These are phyloP conservation scores for Radopholus similis DNA, from an alignment of 1,140 invertebrate genomes.

Conservation along the genomic window DNA sequence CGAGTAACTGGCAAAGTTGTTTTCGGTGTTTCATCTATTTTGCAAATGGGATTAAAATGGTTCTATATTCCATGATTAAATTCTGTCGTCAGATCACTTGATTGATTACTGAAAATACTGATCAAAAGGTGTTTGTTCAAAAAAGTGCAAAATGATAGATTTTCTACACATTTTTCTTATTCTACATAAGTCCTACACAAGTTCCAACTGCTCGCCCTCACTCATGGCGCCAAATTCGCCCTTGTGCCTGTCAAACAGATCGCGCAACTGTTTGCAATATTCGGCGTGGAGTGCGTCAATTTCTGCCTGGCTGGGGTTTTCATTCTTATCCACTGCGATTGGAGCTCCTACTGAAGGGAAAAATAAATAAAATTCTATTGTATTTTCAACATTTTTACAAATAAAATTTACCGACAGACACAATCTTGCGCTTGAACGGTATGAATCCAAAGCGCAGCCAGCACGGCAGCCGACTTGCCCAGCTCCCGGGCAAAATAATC, in stretches of 20 bases:
- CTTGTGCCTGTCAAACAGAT: constrained; percentile 17
- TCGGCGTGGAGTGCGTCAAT: neutral
- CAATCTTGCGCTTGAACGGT: constrained; percentile 9
- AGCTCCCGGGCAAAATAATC: neutral
- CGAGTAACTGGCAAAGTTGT: too few relatives aligned
- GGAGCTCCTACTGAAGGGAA: constrained; percentile 6
- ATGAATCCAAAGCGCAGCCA: constrained; percentile 2
- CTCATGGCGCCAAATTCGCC: constrained; percentile 1
- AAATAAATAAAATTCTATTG: neutral
- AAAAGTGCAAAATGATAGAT: too few relatives aligned
- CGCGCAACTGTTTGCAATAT: constrained; percentile 6
- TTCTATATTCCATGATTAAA: too few relatives aligned
- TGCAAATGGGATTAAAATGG: too few relatives aligned
- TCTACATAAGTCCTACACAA: too few relatives aligned
- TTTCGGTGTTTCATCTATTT: too few relatives aligned
- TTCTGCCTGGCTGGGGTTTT: constrained; percentile 4
- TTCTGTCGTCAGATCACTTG: too few relatives aligned
- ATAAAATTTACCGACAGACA: constrained; percentile 10
- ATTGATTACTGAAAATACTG: too few relatives aligned
- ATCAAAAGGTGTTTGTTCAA: too few relatives aligned
- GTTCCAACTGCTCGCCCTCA: neutral
- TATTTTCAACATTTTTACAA: too few relatives aligned
- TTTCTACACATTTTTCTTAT: too few relatives aligned
- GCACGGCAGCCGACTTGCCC: neutral
- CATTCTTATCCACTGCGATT: constrained; percentile 3